Percentiles rank a stretch among this genome's conserved stretches.
phyloP scores from a whole-genome alignment of 2,113 vertebrate species.

The Dermatemys mawii region DNA sequence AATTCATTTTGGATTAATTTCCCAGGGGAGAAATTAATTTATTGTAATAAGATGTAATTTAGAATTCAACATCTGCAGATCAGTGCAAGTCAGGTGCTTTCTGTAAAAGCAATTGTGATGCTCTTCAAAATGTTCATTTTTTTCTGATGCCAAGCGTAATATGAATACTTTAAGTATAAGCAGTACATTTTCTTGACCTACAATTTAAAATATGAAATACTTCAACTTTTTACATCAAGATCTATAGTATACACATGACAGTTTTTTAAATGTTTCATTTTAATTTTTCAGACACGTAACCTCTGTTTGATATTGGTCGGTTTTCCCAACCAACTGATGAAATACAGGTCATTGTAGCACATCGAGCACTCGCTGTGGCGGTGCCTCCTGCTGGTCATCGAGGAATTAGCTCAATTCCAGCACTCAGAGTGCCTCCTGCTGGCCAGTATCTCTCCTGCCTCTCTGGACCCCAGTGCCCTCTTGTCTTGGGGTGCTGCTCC shows the following conservation, averaged over 20 bases:
- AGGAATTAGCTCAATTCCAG: no score
- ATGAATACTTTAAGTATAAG: neutral
- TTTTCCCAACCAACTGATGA: neutral
- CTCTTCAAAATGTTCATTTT: slow-evolving; percentile 24
- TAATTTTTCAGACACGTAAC: neutral
- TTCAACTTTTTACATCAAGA: slow-evolving; percentile 12
- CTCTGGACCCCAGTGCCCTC: no score
- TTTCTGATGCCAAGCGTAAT: neutral
- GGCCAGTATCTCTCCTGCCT: no score
- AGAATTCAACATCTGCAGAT: slow-evolving; percentile 32
- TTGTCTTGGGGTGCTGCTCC: no score
- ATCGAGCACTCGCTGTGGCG: no score
- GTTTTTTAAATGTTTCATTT: neutral
- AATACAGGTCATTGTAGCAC: neutral
- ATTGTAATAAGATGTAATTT: slow-evolving; percentile 9
- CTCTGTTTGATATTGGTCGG: neutral
- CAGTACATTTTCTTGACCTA: neutral
- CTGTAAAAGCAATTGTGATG: neutral
- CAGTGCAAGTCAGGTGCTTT: neutral
- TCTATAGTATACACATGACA: neutral
- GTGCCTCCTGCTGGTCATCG: no score
- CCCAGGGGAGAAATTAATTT: slow-evolving; percentile 5
- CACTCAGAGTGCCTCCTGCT: no score
- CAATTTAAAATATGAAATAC: neutral
- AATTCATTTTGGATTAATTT: slow-evolving; percentile 39